These are phyloP conservation scores for Corythoichthys intestinalis DNA, from an alignment of 2,113 vertebrate genomes.

Conservation along the genomic window DNA sequence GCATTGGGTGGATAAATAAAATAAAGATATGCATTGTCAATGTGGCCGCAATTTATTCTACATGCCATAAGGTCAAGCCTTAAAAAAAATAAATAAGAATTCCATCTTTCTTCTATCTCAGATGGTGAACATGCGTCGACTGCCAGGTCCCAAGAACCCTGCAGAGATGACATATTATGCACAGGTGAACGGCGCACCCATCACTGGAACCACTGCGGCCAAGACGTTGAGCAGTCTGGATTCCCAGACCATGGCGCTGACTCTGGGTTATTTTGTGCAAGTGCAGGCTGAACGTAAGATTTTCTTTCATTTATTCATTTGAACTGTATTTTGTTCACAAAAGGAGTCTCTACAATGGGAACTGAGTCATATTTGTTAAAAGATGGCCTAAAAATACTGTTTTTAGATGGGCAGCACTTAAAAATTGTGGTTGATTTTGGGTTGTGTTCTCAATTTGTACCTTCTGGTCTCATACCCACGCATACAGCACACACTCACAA, in stretches of 20 bases:
- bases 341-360: not conserved
- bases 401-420: too few relatives aligned
- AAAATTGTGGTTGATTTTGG: too few relatives aligned
- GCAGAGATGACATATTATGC: conserved; percentile 94
- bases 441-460: too few relatives aligned
- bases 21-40: not conserved
- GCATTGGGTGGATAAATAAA: conserved; percentile 10
- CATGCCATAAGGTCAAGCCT: not conserved
- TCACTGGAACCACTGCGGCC: conserved; percentile 85
- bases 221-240: conserved; percentile 94
- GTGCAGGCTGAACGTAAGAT: conserved; percentile 93
- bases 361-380: not conserved
- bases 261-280: conserved; percentile 91
- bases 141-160: conserved; percentile 89
- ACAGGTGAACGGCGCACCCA: conserved; percentile 82
- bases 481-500: too few relatives aligned
- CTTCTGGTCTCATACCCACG: too few relatives aligned
- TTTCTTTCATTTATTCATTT: not conserved
- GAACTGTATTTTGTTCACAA: not conserved
- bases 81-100: not conserved
- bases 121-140: conserved; percentile 94
- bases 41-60: not conserved
- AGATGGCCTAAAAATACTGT: too few relatives aligned
- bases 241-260: conserved; percentile 95
- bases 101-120: conserved; percentile 32